phyloP scores from a whole-genome alignment of 2,113 vertebrate genomes.

The Nothoprocta perdicaria region DNA sequence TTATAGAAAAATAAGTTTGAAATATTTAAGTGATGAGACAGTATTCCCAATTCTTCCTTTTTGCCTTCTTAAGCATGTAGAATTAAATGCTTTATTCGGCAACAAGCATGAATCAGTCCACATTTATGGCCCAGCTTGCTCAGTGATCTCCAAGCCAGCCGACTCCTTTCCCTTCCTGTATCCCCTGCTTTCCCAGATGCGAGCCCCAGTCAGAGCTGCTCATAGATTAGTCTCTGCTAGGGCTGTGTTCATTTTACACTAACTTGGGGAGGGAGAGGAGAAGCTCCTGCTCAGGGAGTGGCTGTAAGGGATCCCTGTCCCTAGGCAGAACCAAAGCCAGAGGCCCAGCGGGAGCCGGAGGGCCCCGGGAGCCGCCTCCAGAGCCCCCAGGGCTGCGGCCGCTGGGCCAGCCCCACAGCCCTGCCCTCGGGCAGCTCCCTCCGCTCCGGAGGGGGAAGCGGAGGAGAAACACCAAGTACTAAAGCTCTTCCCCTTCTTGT shows the following conservation, averaged over 20 bases:
- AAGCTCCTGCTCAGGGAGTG: neutral
- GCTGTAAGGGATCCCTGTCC: neutral
- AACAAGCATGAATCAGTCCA: neutral
- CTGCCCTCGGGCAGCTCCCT: no score
- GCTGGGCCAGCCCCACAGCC: no score
- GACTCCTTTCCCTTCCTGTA: neutral
- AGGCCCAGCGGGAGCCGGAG: no score
- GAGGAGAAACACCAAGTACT: neutral
- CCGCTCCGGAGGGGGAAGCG: neutral
- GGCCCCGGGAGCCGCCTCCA: no score
- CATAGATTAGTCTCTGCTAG: neutral
- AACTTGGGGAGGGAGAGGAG: no score
- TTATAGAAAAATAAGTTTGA: neutral
- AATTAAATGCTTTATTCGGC: neutral
- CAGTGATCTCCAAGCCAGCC: neutral
- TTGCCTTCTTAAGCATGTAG: neutral
- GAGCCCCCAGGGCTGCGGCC: no score
- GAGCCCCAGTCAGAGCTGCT: neutral
- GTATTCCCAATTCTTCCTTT: neutral
- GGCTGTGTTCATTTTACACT: neutral
- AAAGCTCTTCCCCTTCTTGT: constrained; percentile 60
- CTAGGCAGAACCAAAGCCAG: neutral
- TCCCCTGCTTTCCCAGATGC: neutral
- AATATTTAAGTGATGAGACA: neutral
- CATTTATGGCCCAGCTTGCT: neutral